Evolutionary conservation across 2,888 invertebrate species (phyloP).

Genomic region (Megastigmus dorsalis): DNA sequence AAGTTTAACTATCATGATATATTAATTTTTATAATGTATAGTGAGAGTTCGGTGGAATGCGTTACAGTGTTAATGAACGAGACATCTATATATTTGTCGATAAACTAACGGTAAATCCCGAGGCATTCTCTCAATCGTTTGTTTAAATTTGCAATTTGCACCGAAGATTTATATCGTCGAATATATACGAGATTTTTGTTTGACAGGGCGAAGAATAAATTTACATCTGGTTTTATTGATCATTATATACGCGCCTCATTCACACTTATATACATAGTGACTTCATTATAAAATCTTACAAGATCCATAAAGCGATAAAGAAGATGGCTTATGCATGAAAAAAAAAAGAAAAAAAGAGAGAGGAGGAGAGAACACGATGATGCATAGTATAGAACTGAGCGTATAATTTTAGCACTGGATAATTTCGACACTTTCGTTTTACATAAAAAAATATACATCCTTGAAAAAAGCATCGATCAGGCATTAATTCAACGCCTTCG

Average conservation of each 20-base stretch:
- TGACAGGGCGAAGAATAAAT: conserved; percentile 14
- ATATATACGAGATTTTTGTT: background rate
- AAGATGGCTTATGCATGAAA: background rate
- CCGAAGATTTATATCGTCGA: background rate
- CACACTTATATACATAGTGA: too few relatives aligned
- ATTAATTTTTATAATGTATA: too few relatives aligned
- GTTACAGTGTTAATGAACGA: too few relatives aligned
- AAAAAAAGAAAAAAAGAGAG: background rate
- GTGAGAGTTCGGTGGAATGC: too few relatives aligned
- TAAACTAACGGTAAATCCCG: too few relatives aligned
- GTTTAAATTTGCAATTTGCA: conserved; percentile 1
- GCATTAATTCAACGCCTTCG: conserved; percentile 23
- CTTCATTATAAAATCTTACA: background rate
- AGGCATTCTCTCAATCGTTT: too few relatives aligned
- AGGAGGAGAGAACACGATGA: background rate
- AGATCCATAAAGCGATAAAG: conserved; percentile 8
- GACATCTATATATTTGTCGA: too few relatives aligned
- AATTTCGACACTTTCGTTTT: conserved; percentile 28
- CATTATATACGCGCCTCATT: conserved; percentile 10
- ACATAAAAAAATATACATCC: conserved; percentile 8
- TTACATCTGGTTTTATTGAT: conserved; percentile 6
- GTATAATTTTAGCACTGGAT: background rate
- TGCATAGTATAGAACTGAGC: conserved; percentile 5
- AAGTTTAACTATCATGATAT: too few relatives aligned
- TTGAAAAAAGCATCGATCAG: conserved; percentile 2